Evolutionary conservation across 2,797 vertebrate species (phyloP).

Genomic region (Hylomyscus alleni): DNA sequence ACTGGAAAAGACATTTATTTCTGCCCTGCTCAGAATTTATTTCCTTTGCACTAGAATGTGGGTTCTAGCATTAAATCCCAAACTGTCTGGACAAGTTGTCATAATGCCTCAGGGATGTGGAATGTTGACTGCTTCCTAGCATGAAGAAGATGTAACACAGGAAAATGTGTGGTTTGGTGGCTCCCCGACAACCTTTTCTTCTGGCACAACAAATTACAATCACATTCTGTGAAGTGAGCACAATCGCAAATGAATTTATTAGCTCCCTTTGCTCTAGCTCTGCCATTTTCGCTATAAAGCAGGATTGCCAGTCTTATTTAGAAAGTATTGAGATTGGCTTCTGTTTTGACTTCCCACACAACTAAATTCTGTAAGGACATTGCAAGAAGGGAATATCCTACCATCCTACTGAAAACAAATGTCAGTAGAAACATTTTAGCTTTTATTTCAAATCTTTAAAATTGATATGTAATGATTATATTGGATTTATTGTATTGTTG

Average conservation of each 20-base stretch:
- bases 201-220: neutral
- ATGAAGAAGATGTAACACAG: neutral
- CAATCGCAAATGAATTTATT: neutral
- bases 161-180: neutral
- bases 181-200: neutral
- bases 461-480: neutral
- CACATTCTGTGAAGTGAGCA: neutral
- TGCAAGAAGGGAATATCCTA: neutral
- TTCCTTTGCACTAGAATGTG: constrained; percentile 59
- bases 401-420: neutral
- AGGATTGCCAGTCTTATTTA: neutral
- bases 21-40: constrained; percentile 73
- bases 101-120: constrained; percentile 56
- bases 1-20: constrained; percentile 61
- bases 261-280: neutral
- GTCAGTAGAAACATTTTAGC: neutral
- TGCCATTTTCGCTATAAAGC: neutral
- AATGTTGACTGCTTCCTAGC: constrained; percentile 50
- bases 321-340: neutral
- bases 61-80: constrained; percentile 74
- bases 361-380: neutral
- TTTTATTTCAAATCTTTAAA: neutral
- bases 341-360: neutral
- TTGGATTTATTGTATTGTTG: neutral
- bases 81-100: constrained; percentile 61